These are phyloP conservation scores for Altica lythri DNA, from an alignment of 2,888 invertebrate species.

Conservation along the genomic window DNA sequence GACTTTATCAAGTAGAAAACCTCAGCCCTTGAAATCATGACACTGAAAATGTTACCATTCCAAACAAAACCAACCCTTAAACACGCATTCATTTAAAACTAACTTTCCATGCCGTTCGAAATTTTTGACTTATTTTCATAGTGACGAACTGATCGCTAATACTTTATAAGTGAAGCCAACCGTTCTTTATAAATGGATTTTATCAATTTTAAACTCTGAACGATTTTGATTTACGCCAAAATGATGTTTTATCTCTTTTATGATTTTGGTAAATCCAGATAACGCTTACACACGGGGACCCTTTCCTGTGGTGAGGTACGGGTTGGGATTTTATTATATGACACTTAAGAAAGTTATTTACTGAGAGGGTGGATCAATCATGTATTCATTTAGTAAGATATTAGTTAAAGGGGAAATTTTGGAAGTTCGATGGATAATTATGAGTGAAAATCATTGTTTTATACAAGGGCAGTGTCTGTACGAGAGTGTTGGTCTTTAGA, in stretches of 20 bases:
- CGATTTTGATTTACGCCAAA: constrained; percentile 51
- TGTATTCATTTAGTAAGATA: constrained; percentile 11
- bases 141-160: constrained; percentile 47
- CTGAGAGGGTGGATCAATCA: constrained; percentile 17
- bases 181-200: constrained; percentile 59
- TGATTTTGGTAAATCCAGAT: constrained; percentile 32
- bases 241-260: constrained; percentile 41
- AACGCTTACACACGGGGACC: constrained; percentile 11
- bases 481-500: too few species aligned
- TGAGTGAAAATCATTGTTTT: too few species aligned
- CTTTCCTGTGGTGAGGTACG: constrained; percentile 6
- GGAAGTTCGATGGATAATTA: too few species aligned
- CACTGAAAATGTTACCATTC: constrained; percentile 23
- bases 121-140: constrained; percentile 24
- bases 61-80: constrained; percentile 22
- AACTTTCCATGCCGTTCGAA: constrained; percentile 3
- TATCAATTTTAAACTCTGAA: constrained; percentile 57
- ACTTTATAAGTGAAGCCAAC: constrained; percentile 58
- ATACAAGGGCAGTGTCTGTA: too few species aligned
- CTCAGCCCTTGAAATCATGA: constrained; percentile 29
- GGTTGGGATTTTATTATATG: constrained; percentile 17
- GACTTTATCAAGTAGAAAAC: constrained; percentile 52
- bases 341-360: constrained; percentile 21
- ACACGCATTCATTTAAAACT: constrained; percentile 7
- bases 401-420: too few species aligned